phyloP scores from a whole-genome alignment of 2,113 vertebrate species.

The Corydoras maculifer region DNA sequence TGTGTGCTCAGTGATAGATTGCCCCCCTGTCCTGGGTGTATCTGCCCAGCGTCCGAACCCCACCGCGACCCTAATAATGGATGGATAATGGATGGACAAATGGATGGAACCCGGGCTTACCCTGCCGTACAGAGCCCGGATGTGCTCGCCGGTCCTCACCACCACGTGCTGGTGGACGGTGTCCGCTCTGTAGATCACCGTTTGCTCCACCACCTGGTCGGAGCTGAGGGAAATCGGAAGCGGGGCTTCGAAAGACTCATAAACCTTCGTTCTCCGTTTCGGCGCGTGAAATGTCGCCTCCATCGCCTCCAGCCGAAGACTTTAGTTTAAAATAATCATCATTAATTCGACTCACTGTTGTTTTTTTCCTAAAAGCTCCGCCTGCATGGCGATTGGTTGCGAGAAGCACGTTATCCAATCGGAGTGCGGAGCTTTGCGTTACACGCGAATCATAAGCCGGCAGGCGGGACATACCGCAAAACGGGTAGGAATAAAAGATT shows the following conservation, averaged over 20 bases:
- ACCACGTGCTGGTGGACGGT: conserved; percentile 75
- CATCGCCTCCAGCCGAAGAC: not conserved
- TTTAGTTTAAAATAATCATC: not conserved
- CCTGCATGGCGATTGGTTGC: not conserved
- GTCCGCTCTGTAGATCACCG: conserved; percentile 67
- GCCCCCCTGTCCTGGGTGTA: no score
- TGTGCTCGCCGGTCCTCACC: conserved; percentile 69
- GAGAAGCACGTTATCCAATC: not conserved
- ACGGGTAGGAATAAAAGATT: no score
- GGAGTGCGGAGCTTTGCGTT: no score
- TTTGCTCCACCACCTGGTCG: conserved; percentile 38
- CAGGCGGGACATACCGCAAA: not conserved
- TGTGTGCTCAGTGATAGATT: no score
- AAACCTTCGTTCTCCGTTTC: conserved; percentile 70
- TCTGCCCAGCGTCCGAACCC: no score
- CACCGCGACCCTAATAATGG: no score
- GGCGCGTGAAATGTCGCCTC: conserved; percentile 77
- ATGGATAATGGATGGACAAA: no score
- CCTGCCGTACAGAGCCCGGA: conserved; percentile 73
- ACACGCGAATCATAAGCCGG: not conserved
- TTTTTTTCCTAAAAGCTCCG: not conserved
- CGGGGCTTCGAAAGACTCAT: conserved; percentile 69
- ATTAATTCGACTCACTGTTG: not conserved
- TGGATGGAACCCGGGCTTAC: conserved; percentile 48
- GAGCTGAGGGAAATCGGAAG: conserved; percentile 63